Evolutionary conservation across 2,113 vertebrate species (phyloP), one percentile per base, ranked within the genome.

Genomic region (Brienomyrus longianalis): DNA sequence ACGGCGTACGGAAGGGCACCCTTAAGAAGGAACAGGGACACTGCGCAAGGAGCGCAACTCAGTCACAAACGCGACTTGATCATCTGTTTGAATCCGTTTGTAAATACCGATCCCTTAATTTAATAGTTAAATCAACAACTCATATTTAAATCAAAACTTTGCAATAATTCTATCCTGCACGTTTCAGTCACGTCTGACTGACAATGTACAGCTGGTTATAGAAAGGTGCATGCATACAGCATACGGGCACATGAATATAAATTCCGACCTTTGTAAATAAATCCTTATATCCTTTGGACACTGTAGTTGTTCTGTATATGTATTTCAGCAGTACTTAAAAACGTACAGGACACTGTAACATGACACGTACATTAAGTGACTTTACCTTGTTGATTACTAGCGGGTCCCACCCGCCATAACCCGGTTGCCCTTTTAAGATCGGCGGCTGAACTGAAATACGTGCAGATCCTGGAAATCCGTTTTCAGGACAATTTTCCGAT

Each of bases 361-460:
- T n/a, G 27, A 39, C 39, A 39, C 39, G 39, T 23, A 62, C 17
- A 15, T 13, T 70, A 54, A 39, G 13, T 66, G 35, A 35, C 31
- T 62, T 11, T 43, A 86, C n/a, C 85, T 90, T 56, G 66, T 90
- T 50, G 17, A 66, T 19, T 83, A 47, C 43, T 59, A 90, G 90
- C 66, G 91, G 91, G 91, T 56, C 90, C 92, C 92, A 91, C 89
- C 59, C 88, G 52, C 88, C 77, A 56, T 51, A 85, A 89, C 51
- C 11, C 43, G 27, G 90, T 92, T 93, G 92, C 91, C 92, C 91
- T 91, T 93, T 93, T 93, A 93, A 92, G 84, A 83, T 56, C 43
- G 45, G 19, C 19, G 19, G 83, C 83, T n/a, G 87, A 66, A 17
- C 66, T 50, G 8, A 11, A 54, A 35, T 62, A 19, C 15, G 88